Percentiles rank a stretch among this genome's conserved stretches.
These are phyloP conservation scores for Dipodomys ordii DNA, from an alignment of 2,113 vertebrate species.

Conservation along the genomic window DNA sequence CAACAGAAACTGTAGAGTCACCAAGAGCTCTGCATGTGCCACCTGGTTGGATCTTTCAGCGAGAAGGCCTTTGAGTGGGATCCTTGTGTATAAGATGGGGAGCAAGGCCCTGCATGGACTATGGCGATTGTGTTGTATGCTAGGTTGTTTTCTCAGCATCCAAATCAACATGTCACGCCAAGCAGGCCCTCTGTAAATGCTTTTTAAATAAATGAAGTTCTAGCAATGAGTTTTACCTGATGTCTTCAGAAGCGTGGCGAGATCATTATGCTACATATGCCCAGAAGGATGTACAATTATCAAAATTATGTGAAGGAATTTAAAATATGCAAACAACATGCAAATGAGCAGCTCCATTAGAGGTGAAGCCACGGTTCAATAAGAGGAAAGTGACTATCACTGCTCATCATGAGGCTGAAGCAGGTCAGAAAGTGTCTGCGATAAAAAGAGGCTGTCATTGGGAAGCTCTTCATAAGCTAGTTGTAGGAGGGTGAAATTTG, in stretches of 20 bases:
- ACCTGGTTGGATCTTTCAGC: not conserved
- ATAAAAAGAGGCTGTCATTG: not conserved
- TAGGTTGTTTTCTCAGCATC: not conserved
- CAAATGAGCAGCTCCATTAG: not conserved
- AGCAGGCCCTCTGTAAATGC: not conserved
- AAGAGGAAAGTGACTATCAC: not conserved
- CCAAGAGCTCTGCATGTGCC: not conserved
- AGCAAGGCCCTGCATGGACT: not conserved
- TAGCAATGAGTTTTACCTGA: not conserved
- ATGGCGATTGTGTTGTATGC: not conserved
- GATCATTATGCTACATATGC: not conserved
- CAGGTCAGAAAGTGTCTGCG: not conserved
- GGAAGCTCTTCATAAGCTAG: not conserved
- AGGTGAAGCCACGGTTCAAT: not conserved
- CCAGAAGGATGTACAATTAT: conserved; percentile 24
- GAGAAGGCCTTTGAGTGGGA: not conserved
- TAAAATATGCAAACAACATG: conserved; percentile 47
- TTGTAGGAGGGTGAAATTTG: not conserved
- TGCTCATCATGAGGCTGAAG: not conserved
- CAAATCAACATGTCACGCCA: not conserved
- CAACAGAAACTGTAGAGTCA: not conserved
- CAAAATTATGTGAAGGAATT: conserved; percentile 28
- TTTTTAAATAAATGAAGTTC: conserved; percentile 4
- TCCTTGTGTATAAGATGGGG: not conserved
- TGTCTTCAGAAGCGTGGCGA: conserved; percentile 3